These are phyloP conservation scores for Spilogale gracilis DNA, from an alignment of 2,113 vertebrate genomes.

Conservation along the genomic window DNA sequence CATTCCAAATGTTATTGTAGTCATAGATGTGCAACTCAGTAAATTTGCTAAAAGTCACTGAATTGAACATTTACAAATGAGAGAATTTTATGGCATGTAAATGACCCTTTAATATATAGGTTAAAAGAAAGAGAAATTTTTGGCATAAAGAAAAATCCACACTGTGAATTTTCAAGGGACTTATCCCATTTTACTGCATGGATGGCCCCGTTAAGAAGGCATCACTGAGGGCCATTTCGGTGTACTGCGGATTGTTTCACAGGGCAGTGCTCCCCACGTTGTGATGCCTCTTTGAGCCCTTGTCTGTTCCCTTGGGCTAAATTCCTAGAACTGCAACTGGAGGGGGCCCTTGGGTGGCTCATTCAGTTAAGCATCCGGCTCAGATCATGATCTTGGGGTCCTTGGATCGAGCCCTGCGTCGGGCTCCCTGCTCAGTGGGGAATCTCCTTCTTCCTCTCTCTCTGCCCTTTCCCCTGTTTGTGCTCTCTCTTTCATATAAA, in stretches of 20 bases:
- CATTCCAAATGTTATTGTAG: neutral
- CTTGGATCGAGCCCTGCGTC: neutral
- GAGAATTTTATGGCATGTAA: neutral
- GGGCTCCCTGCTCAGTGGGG: neutral
- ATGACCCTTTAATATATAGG: neutral
- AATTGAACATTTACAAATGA: neutral
- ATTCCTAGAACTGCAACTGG: neutral
- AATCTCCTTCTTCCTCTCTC: too few relatives aligned
- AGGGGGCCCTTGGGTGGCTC: neutral
- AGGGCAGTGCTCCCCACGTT: fast-evolving
- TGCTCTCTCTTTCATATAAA: neutral
- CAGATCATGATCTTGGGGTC: neutral
- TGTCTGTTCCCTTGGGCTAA: neutral
- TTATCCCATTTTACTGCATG: fast-evolving
- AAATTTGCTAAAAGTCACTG: neutral
- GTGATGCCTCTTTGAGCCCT: neutral
- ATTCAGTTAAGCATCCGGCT: neutral
- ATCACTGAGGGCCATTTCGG: neutral
- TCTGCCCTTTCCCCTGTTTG: neutral
- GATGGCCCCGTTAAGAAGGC: neutral
- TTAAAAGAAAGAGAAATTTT: neutral
- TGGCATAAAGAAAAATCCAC: neutral
- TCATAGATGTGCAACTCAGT: neutral
- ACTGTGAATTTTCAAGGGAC: neutral
- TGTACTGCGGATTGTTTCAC: neutral